phyloP scores from a whole-genome alignment of 2,888 invertebrate species.

The Luffia ferchaultella region DNA sequence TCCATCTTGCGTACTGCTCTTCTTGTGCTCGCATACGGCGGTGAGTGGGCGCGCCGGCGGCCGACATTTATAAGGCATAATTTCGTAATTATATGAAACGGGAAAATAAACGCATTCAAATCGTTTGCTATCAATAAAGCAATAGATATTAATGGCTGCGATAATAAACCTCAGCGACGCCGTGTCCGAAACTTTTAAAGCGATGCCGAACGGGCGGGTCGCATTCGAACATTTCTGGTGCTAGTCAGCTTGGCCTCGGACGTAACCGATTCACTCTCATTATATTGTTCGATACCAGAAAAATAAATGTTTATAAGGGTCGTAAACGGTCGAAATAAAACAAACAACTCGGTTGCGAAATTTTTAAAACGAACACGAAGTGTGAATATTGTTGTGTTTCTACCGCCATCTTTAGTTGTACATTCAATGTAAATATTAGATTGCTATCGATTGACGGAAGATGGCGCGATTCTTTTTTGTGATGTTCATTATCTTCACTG shows the following conservation, averaged over 20 bases:
- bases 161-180: slow-evolving; percentile 48
- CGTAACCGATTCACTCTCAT: slow-evolving; percentile 45
- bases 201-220: no score
- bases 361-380: no score
- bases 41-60: slow-evolving; percentile 40
- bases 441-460: neutral
- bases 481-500: no score
- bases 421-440: no score
- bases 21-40: slow-evolving; percentile 39
- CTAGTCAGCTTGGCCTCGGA: slow-evolving; percentile 43
- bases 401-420: no score
- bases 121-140: slow-evolving; percentile 55
- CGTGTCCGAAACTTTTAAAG: slow-evolving; percentile 15
- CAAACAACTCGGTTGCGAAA: no score
- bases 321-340: no score
- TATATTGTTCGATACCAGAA: no score
- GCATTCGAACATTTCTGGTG: no score
- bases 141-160: slow-evolving; percentile 53
- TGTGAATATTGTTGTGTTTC: no score
- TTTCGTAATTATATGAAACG: slow-evolving; percentile 62
- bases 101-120: slow-evolving; percentile 49
- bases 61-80: slow-evolving; percentile 45
- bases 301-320: no score
- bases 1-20: slow-evolving; percentile 39
- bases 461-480: neutral